Base-by-base conservation (phyloP, 2,797 vertebrate genomes). In the Leptatherina wallacei region DNA sequence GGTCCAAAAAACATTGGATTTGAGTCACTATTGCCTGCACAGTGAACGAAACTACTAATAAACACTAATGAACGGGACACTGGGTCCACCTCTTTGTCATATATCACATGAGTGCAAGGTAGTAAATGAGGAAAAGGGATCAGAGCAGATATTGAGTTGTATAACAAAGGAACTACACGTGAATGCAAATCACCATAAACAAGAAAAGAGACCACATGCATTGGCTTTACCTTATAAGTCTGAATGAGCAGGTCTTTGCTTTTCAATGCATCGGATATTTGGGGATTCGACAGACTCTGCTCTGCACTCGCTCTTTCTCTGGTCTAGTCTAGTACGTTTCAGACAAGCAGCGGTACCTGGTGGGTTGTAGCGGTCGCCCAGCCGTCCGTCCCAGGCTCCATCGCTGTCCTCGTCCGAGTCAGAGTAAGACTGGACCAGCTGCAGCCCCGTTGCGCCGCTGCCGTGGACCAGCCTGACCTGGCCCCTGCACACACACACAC, bases 361-460 rank as follows among this genome's bases (percentile, higher is more conserved):
- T 40, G 97, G 97, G 77, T 96, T 97, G 87, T 98, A 98, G 80
- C 95, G 95, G 87, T 97, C 95, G 22, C 97, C 96, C 12, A 97
- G 93, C 3, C 95, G 93, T 56, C 96, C 96, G 44, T 98, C 96
- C 97, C 96, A 98, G 55, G 96, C 96, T 57, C 94, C 96, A 75
- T 97, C 97, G 27, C 96, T 96, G 85, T 98, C 97, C 80, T 98
- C 96, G 20, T 97, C 96, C 0, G 96, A 97, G 89, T 98, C 96
- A 0, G 97, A 97, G 85, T 96, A 95, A 0, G 96, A 95, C 91
- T 97, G 96, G 90, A 97, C 95, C 73, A 97, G 93, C 89, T 97
- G 96, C 70, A 97, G 92, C 38, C 95, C 96, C 2, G 96, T 96
- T 18, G 96, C 94, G 70, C 96, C 95, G 20, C 95, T 96, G 83